Base-by-base conservation (phyloP, 2,888 invertebrate genomes). In the Epistrophella euchroma region DNA sequence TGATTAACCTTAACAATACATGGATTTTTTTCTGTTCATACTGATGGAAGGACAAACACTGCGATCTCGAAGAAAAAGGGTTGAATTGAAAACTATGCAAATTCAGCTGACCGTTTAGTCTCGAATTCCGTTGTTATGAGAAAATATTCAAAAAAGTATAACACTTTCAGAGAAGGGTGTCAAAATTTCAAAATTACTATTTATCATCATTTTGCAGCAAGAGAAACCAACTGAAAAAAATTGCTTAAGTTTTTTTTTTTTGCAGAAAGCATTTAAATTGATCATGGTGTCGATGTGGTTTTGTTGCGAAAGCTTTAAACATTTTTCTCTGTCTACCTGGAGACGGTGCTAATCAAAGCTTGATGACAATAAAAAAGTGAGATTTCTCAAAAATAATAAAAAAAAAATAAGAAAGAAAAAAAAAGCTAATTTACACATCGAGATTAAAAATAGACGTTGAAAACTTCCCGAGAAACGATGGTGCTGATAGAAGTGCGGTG, bases 41-140 rank as follows among this genome's bases (percentile, higher is more conserved):
- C 0, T 35, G 37, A 60, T 37, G 28, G 64, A 43, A 35, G 60
- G 60, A 72, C 64, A 55, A 72, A 71, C 52, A 64, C 52, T 56
- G 22, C 10, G n/a, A 45, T 25, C 43, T 50, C 11, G 10, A 35
- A 17, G n/a, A 37, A n/a, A 75, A 81, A 81, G 85, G 85, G 80
- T 85, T 84, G 78, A 58, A 66, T 85, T 84, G 78, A 58, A 66
- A 55, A 64, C 13, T 76, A 81, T 85, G 85, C 85, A 81, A 85
- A 85, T 77, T 70, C 55, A 62, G 56, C 40, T 85, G 85, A 85
- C 84, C 83, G 62, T 43, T 37, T 37, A 45, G 76, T 58, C 55
- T 47, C 22, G 66, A 47, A 60, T 45, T 45, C 37, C 11, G 58
- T 35, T 37, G 52, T 32, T 68, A 68, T 60, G 62, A 47, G 64